Percentiles rank a stretch among this genome's conserved stretches.
Conservation (phyloP, 2,113 vertebrate genomes). For the Phalacrocorax brasilianus region DNA sequence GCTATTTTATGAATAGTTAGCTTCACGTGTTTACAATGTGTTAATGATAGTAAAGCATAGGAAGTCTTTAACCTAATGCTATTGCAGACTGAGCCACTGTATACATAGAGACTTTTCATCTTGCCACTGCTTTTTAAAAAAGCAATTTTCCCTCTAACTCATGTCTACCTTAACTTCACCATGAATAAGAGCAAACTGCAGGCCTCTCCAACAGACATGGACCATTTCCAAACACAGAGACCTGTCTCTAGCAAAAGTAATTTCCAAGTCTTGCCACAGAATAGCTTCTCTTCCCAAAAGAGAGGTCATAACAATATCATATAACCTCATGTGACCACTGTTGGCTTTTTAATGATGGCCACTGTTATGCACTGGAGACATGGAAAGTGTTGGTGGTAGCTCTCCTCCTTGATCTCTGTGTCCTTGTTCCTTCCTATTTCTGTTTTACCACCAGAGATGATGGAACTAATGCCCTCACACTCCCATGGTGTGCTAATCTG, state of each 20-base stretch:
- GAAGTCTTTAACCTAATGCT: conserved; percentile 47
- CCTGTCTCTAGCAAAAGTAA: neutral
- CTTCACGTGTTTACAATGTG: conserved; percentile 55
- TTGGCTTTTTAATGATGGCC: neutral
- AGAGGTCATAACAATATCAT: neutral
- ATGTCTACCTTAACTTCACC: neutral
- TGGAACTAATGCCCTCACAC: neutral
- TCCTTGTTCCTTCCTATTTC: neutral
- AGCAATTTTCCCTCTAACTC: neutral
- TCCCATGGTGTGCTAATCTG: neutral
- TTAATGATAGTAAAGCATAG: conserved; percentile 50
- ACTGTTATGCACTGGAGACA: neutral
- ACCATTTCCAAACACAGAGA: neutral
- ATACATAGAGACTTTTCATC: neutral
- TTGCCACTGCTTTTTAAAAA: neutral
- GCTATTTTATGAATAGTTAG: conserved; percentile 50
- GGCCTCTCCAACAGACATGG: neutral
- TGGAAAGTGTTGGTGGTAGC: neutral
- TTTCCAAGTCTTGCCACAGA: conserved; percentile 10
- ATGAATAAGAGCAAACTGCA: neutral
- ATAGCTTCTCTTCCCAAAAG: neutral
- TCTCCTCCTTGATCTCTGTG: neutral
- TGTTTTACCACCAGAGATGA: neutral
- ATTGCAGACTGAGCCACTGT: conserved; percentile 8
- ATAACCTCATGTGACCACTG: neutral